These are phyloP conservation scores for Erpobdella octoculata DNA, from an alignment of 2,888 invertebrate species.

Conservation along the genomic window DNA sequence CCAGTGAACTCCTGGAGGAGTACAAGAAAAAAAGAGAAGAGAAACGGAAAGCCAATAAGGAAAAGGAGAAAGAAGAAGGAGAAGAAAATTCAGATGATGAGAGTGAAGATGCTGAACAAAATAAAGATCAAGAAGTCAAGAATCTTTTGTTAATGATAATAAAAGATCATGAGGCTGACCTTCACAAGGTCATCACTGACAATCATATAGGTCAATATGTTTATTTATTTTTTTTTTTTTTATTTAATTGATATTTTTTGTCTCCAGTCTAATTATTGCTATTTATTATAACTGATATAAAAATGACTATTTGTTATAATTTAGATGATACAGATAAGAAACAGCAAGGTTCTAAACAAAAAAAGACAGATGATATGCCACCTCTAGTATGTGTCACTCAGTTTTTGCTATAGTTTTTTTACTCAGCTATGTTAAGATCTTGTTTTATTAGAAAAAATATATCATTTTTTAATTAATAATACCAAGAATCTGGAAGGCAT, in stretches of 20 bases:
- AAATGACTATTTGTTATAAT: no score
- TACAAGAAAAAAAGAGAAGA: conserved; percentile 61
- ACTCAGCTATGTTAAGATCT: background rate
- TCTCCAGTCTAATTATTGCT: background rate
- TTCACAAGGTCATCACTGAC: conserved; percentile 58
- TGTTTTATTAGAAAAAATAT: background rate
- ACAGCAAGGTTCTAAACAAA: conserved; percentile 39
- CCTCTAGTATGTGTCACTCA: background rate
- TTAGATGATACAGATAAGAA: no score
- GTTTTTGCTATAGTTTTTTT: background rate
- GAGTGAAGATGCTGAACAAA: conserved; percentile 39
- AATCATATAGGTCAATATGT: background rate
- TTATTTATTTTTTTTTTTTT: background rate
- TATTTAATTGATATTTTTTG: background rate
- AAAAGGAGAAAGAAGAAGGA: conserved; percentile 25
- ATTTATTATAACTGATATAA: background rate
- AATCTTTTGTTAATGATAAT: conserved; percentile 32
- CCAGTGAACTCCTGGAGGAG: conserved; percentile 82
- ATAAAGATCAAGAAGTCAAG: conserved; percentile 39
- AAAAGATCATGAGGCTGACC: conserved; percentile 41
- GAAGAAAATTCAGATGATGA: conserved; percentile 33
- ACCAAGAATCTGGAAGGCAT: conserved; percentile 54
- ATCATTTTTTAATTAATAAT: background rate
- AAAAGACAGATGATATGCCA: conserved; percentile 37
- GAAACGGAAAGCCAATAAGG: conserved; percentile 31